Conservation (phyloP, 2,888 invertebrate species). For the Corythucha ciliata region DNA sequence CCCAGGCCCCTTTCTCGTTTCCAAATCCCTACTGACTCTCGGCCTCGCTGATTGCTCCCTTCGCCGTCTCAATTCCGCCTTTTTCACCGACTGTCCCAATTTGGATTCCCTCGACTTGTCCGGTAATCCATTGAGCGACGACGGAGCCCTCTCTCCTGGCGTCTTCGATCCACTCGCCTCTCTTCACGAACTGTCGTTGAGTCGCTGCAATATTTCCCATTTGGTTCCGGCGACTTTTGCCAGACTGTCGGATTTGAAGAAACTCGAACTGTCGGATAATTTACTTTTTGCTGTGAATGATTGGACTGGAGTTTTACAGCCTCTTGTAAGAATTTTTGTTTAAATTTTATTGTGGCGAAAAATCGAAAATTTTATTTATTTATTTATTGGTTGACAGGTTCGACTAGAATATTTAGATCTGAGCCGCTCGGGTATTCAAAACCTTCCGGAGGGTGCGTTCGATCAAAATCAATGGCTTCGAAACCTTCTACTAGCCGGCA, state of each 20-base stretch:
- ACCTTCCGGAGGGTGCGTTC: conserved; percentile 55
- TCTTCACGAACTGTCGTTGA: conserved; percentile 55
- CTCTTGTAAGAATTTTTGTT: no score
- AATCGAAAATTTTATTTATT: no score
- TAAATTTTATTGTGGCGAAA: no score
- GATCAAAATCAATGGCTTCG: conserved; percentile 55
- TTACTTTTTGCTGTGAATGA: conserved; percentile 43
- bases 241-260: conserved; percentile 52
- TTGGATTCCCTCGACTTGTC: conserved; percentile 60
- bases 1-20: conserved; percentile 56
- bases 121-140: conserved; percentile 51
- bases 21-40: conserved; percentile 55
- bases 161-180: conserved; percentile 55
- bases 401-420: conserved; percentile 56
- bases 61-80: conserved; percentile 49
- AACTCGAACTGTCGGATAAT: conserved; percentile 55
- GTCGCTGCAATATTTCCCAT: conserved; percentile 52
- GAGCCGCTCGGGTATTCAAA: conserved; percentile 50
- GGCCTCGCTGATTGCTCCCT: conserved; percentile 59
- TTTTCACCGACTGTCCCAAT: conserved; percentile 57
- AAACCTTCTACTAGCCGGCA: conserved; percentile 54
- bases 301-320: conserved; percentile 54
- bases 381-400: no score
- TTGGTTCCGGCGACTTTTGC: conserved; percentile 50
- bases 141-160: conserved; percentile 48